Conservation (phyloP, 2,888 invertebrate species). For the Kuschelorhynchus macadamiae region DNA sequence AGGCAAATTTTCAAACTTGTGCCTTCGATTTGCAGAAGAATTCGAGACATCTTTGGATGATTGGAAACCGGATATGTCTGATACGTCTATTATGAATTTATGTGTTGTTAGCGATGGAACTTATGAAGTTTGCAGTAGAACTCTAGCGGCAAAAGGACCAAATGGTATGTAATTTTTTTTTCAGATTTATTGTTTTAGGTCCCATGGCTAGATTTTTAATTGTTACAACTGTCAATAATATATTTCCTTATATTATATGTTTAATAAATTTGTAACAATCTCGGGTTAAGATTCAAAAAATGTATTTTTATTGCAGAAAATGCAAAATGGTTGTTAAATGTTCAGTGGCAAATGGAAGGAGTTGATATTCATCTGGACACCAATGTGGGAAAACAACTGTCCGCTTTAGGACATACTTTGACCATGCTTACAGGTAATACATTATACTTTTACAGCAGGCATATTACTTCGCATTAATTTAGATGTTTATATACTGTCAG, state of each 20-base stretch:
- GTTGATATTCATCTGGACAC: constrained; percentile 97
- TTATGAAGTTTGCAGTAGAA: constrained; percentile 96
- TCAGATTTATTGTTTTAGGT: not conserved
- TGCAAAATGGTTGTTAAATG: constrained; percentile 98
- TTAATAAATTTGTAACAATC: not conserved
- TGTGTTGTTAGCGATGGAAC: constrained; percentile 99
- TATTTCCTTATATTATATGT: not conserved
- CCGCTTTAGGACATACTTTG: constrained; percentile 93
- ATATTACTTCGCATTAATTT: too few relatives aligned
- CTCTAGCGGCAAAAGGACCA: constrained; percentile 87
- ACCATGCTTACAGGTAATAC: constrained; percentile 88
- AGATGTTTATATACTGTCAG: too few relatives aligned
- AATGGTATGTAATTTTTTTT: constrained; percentile 71
- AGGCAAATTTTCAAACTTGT: constrained; percentile 90
- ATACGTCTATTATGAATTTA: constrained; percentile 86
- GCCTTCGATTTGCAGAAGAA: constrained; percentile 96
- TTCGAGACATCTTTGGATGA: constrained; percentile 97
- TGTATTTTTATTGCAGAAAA: constrained; percentile 75
- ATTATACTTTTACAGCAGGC: not conserved
- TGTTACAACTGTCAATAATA: not conserved
- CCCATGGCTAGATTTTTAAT: too few relatives aligned
- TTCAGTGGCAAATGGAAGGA: constrained; percentile 99
- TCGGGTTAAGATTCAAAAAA: not conserved
- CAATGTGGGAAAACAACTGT: constrained; percentile 95
- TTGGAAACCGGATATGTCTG: constrained; percentile 93